phyloP scores from a whole-genome alignment of 2,797 vertebrate species.

The Sebastes jordani region DNA sequence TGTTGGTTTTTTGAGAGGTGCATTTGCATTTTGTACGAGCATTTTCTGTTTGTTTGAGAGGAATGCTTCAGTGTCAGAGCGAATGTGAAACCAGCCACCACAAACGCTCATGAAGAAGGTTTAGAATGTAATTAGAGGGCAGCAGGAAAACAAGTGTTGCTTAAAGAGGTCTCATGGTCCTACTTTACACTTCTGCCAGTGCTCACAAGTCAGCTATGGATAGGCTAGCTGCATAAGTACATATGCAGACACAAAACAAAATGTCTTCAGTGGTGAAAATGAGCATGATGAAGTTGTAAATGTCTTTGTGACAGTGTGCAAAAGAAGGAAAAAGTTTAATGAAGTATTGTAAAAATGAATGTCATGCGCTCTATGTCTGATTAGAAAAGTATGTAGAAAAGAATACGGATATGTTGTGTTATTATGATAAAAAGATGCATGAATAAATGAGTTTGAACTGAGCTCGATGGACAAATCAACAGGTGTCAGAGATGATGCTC shows the following conservation, averaged over 20 bases:
- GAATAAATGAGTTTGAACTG: not conserved
- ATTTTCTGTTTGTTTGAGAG: slow-evolving; percentile 13
- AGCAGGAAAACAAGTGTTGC: slow-evolving; percentile 23
- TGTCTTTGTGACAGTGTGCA: slow-evolving; percentile 14
- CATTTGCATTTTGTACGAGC: slow-evolving; percentile 31
- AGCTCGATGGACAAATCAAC: slow-evolving; percentile 2
- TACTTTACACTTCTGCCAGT: slow-evolving; percentile 63
- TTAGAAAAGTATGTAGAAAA: not conserved
- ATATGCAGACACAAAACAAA: slow-evolving; percentile 29
- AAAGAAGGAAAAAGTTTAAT: not conserved
- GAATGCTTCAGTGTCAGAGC: slow-evolving; percentile 25
- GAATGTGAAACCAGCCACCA: slow-evolving; percentile 4
- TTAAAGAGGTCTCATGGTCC: slow-evolving; percentile 44
- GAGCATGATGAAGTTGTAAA: not conserved
- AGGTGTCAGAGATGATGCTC: slow-evolving; percentile 15
- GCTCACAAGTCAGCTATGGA: slow-evolving; percentile 53
- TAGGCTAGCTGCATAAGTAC: slow-evolving; percentile 18
- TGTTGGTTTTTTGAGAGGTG: slow-evolving; percentile 8
- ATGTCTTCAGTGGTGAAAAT: slow-evolving; percentile 16
- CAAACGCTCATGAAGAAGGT: slow-evolving; percentile 17
- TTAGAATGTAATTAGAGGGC: slow-evolving; percentile 39
- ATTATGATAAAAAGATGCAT: not conserved
- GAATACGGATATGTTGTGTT: not conserved
- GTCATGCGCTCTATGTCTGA: not conserved
- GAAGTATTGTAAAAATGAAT: not conserved